These are phyloP conservation scores for Carassius carassius DNA, from an alignment of 2,113 vertebrate genomes.

Conservation along the genomic window DNA sequence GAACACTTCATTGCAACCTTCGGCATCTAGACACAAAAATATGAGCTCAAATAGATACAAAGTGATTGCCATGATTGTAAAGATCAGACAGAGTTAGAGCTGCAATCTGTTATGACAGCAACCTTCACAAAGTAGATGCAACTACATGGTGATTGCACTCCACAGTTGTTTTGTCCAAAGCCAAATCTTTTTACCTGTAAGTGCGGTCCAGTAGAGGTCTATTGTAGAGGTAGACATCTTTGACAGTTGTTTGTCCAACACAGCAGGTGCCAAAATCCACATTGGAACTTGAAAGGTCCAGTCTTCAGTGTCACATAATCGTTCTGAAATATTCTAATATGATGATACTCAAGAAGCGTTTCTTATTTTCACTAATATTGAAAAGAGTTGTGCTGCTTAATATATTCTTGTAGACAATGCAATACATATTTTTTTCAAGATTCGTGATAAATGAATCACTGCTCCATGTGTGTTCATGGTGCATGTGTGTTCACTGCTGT, in stretches of 20 bases:
- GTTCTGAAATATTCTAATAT: not conserved
- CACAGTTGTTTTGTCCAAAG: not conserved
- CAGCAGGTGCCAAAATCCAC: constrained; percentile 85
- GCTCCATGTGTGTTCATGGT: too few relatives aligned
- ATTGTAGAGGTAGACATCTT: constrained; percentile 77
- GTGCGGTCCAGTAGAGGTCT: constrained; percentile 77
- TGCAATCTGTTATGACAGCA: not conserved
- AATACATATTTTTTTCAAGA: not conserved
- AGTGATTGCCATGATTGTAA: not conserved
- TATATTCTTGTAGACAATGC: not conserved
- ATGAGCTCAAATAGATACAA: not conserved
- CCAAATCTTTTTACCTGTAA: constrained; percentile 71
- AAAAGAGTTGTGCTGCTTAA: not conserved
- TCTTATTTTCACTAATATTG: not conserved
- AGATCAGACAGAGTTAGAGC: not conserved
- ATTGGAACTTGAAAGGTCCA: constrained; percentile 72
- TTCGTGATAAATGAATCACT: too few relatives aligned
- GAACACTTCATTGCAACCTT: constrained; percentile 67
- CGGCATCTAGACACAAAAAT: constrained; percentile 51
- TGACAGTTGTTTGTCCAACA: constrained; percentile 70
- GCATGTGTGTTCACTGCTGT: too few relatives aligned
- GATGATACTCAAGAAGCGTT: not conserved
- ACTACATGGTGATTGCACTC: not conserved
- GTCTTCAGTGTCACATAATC: not conserved
- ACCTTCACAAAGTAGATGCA: not conserved